Conservation (phyloP, 2,888 invertebrate genomes). For the Vesta saturnalis region DNA sequence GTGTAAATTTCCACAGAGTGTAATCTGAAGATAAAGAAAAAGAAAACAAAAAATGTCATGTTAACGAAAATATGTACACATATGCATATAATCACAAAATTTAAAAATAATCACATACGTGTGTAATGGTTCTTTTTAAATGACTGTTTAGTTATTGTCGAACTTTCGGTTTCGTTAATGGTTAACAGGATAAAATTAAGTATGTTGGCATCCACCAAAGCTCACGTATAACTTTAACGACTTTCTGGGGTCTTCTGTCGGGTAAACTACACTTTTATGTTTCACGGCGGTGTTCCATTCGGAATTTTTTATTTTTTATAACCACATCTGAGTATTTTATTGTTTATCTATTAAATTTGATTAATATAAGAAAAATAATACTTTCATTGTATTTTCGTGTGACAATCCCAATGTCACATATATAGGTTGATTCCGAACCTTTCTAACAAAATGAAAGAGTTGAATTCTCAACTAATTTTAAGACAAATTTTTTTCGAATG, state of each 20-base stretch:
- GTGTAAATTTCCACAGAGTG: not conserved
- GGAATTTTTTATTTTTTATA: constrained; percentile 10
- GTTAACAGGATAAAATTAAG: constrained; percentile 36
- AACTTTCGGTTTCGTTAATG: constrained; percentile 37
- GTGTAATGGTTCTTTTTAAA: not conserved
- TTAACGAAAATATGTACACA: not conserved
- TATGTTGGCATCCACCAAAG: constrained; percentile 35
- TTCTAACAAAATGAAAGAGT: too few species aligned
- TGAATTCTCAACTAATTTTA: too few species aligned
- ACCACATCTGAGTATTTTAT: constrained; percentile 7
- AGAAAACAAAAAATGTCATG: not conserved
- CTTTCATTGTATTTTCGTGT: not conserved
- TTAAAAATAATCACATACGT: not conserved
- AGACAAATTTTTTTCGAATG: too few species aligned
- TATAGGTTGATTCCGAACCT: too few species aligned
- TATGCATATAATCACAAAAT: not conserved
- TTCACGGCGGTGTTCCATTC: constrained; percentile 3
- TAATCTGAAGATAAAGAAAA: not conserved
- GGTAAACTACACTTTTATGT: constrained; percentile 17
- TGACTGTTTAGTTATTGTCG: constrained; percentile 18
- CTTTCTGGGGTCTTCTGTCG: constrained; percentile 20
- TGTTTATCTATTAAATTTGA: not conserved
- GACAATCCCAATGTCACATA: too few species aligned
- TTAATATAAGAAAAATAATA: not conserved
- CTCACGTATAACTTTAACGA: constrained; percentile 29